These are phyloP conservation scores for Eilema caniola DNA, from an alignment of 2,888 invertebrate genomes.

Conservation along the genomic window DNA sequence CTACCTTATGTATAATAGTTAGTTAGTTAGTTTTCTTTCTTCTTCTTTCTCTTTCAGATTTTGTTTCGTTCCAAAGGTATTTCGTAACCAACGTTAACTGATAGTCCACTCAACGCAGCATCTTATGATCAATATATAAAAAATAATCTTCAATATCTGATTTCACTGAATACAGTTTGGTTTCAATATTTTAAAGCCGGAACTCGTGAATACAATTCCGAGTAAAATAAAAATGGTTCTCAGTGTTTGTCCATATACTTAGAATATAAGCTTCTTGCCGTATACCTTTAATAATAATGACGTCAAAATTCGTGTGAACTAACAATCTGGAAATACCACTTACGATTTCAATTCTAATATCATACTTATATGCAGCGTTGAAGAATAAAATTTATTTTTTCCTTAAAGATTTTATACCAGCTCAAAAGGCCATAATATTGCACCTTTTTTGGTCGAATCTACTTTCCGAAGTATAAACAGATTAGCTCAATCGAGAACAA, in stretches of 20 bases:
- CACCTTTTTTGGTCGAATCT: not conserved
- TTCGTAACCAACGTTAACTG: slow-evolving; percentile 32
- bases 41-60: too few relatives aligned
- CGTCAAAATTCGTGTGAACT: slow-evolving; percentile 40
- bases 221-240: slow-evolving; percentile 28
- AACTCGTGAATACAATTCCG: slow-evolving; percentile 39
- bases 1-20: too few relatives aligned
- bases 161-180: slow-evolving; percentile 35
- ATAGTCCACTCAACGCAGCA: slow-evolving; percentile 34
- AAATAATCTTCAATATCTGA: slow-evolving; percentile 23
- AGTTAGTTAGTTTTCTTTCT: too few relatives aligned
- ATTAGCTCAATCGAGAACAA: too few relatives aligned
- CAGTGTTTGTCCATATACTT: slow-evolving; percentile 20
- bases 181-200: slow-evolving; percentile 37
- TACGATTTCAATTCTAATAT: slow-evolving; percentile 13
- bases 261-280: slow-evolving; percentile 2
- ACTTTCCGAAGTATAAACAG: not conserved
- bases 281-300: slow-evolving; percentile 31
- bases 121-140: slow-evolving; percentile 35
- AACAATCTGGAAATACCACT: slow-evolving; percentile 15
- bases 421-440: not conserved
- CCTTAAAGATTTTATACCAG: not conserved
- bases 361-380: not conserved
- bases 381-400: not conserved
- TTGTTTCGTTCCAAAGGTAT: slow-evolving; percentile 21